Percentiles rank a stretch among this genome's conserved stretches.
Evolutionary conservation across 1,140 invertebrate genomes (phyloP).

Genomic region (Orius insidiosus): DNA sequence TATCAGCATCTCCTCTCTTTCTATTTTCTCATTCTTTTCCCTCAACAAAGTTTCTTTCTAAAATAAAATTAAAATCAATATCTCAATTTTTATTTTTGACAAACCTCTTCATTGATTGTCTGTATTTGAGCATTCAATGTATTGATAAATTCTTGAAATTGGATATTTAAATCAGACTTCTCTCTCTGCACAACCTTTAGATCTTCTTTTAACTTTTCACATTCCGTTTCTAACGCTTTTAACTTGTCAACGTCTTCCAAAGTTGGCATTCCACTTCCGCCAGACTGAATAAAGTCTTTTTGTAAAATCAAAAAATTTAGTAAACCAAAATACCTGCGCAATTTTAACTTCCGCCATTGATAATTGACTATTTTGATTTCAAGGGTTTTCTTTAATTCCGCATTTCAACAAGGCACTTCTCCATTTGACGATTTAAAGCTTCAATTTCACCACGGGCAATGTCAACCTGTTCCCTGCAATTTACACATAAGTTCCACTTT

Average conservation of each 20-base stretch:
- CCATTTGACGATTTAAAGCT: slow-evolving; percentile 41
- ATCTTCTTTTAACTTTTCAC: slow-evolving; percentile 13
- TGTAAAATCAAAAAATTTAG: slow-evolving; percentile 1
- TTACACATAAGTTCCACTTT: no score
- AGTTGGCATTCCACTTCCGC: no score
- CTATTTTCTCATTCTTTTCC: slow-evolving; percentile 31
- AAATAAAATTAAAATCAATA: slow-evolving; percentile 1
- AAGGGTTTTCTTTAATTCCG: slow-evolving; percentile 33
- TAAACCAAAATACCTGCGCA: slow-evolving; percentile 44
- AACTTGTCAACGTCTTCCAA: no score
- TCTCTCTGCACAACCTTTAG: slow-evolving; percentile 4
- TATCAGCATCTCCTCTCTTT: slow-evolving; percentile 37
- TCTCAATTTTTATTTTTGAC: no score
- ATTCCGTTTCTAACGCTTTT: not conserved
- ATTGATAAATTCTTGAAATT: slow-evolving; percentile 60
- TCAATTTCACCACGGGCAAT: slow-evolving; percentile 41
- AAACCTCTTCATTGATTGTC: slow-evolving; percentile 31
- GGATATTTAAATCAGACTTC: slow-evolving; percentile 20
- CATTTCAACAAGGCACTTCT: slow-evolving; percentile 33
- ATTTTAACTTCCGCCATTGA: slow-evolving; percentile 48
- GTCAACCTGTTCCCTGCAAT: slow-evolving; percentile 36
- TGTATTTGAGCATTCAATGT: slow-evolving; percentile 47
- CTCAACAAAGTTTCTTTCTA: slow-evolving; percentile 24
- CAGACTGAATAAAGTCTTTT: not conserved
- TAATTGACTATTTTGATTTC: slow-evolving; percentile 39